phyloP scores from a whole-genome alignment of 1,140 invertebrate genomes.

The Cotesia typhae region DNA sequence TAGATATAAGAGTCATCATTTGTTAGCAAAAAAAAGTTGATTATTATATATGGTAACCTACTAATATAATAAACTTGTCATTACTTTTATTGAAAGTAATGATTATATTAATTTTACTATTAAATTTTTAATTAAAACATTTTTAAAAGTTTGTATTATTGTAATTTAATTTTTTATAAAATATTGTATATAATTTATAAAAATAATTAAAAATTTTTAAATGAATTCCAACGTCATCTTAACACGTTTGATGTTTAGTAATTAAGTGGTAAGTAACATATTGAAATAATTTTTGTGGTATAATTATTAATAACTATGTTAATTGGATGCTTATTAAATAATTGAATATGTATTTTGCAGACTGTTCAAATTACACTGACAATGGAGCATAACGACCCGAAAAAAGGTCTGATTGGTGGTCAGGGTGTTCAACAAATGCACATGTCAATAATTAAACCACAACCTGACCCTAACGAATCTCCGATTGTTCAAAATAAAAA shows the following conservation, averaged over 20 bases:
- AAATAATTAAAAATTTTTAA: too few species aligned
- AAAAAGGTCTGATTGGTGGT: slow-evolving; percentile 13
- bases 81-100: background rate
- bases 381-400: slow-evolving; percentile 16
- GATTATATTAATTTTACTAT: slow-evolving; percentile 1
- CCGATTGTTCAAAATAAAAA: background rate
- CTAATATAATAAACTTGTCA: background rate
- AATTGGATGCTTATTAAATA: background rate
- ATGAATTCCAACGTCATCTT: too few species aligned
- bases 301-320: slow-evolving; percentile 9
- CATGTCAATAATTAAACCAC: slow-evolving; percentile 19
- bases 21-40: slow-evolving; percentile 17
- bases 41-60: background rate
- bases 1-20: slow-evolving; percentile 10
- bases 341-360: too few species aligned
- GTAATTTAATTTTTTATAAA: too few species aligned
- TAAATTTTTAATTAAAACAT: too few species aligned
- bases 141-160: too few species aligned
- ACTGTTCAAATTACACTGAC: background rate
- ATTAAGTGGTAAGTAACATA: too few species aligned
- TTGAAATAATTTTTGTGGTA: too few species aligned
- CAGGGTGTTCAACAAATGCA: slow-evolving; percentile 27
- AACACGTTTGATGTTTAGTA: too few species aligned
- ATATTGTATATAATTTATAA: too few species aligned
- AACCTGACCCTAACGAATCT: slow-evolving; percentile 10